phyloP scores from a whole-genome alignment of 1,140 invertebrate genomes.

The Heliothis subflexa region DNA sequence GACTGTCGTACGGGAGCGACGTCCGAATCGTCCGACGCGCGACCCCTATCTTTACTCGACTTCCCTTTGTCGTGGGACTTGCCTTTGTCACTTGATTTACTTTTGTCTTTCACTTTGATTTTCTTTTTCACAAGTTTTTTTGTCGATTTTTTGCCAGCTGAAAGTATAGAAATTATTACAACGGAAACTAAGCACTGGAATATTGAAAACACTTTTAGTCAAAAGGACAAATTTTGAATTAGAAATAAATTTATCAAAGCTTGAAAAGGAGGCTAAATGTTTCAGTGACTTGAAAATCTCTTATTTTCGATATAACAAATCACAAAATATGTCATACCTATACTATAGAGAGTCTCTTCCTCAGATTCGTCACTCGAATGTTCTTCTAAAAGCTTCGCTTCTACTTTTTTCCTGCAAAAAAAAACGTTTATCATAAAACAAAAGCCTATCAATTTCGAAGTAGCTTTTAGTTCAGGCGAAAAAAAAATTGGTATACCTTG shows the following conservation, averaged over 20 bases:
- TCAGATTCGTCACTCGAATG: constrained; percentile 87
- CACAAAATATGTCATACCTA: constrained; percentile 63
- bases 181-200: too few species aligned
- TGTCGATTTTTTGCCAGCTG: constrained; percentile 71
- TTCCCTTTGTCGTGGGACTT: constrained; percentile 21
- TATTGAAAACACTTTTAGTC: too few species aligned
- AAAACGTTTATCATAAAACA: not conserved
- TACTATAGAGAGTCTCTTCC: constrained; percentile 80
- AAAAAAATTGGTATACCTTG: constrained; percentile 64
- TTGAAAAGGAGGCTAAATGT: not conserved
- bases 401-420: constrained; percentile 80
- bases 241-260: not conserved
- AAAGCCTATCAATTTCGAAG: not conserved
- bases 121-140: constrained; percentile 76
- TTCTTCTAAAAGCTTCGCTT: constrained; percentile 86
- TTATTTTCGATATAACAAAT: not conserved
- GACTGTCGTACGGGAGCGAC: constrained; percentile 90
- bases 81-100: constrained; percentile 27
- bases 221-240: too few species aligned
- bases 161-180: constrained; percentile 33
- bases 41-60: constrained; percentile 28
- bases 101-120: constrained; percentile 56
- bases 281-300: not conserved
- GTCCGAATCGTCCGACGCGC: constrained; percentile 60
- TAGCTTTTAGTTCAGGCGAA: too few species aligned